Conservation (phyloP, 1,140 invertebrate genomes). For the Conopomorpha cramerella region DNA sequence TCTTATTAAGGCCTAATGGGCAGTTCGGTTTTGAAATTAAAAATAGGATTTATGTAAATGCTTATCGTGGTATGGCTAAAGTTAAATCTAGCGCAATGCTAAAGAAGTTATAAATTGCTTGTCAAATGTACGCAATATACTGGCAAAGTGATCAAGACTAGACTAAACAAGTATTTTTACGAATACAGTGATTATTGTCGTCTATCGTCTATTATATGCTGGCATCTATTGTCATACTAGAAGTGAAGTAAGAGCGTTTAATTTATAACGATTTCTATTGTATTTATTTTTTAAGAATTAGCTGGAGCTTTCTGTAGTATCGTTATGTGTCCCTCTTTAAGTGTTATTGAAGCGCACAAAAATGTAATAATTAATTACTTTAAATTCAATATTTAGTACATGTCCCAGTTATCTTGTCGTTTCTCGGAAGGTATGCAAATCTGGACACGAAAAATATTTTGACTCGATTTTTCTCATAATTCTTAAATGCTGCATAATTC, state of each 20-base stretch:
- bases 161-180: background rate
- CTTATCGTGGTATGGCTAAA: no score
- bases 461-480: background rate
- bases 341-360: no score
- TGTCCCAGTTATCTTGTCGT: background rate
- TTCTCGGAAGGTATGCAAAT: background rate
- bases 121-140: background rate
- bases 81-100: no score
- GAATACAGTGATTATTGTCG: background rate
- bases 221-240: background rate
- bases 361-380: background rate
- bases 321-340: no score
- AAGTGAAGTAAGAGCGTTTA: background rate
- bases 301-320: background rate
- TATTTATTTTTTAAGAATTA: background rate
- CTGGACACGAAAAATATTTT: background rate
- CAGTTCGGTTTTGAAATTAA: no score
- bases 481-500: no score
- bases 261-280: background rate
- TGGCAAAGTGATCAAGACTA: background rate
- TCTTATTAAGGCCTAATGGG: no score
- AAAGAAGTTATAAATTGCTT: background rate
- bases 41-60: no score
- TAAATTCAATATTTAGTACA: background rate
- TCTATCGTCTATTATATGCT: background rate